Percentiles rank a stretch among this genome's conserved stretches.
phyloP scores from a whole-genome alignment of 2,888 invertebrate species.

The Sinohyriopsis cumingii region DNA sequence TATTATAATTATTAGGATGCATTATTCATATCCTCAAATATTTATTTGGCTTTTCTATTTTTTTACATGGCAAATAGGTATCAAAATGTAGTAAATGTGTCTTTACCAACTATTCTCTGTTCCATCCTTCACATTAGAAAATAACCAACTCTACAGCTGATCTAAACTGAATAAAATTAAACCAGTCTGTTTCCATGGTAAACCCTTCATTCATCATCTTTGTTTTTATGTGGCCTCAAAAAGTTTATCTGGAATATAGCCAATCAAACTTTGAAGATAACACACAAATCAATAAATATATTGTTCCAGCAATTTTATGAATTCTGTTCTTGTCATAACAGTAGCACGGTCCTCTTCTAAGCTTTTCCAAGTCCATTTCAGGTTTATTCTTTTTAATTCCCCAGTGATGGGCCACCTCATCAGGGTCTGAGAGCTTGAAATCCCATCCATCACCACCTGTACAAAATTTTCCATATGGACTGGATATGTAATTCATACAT shows the following conservation, averaged over 20 bases:
- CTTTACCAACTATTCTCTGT: too few species aligned
- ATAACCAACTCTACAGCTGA: too few species aligned
- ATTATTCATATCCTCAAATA: too few species aligned
- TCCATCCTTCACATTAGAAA: too few species aligned
- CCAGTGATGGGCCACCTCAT: slow-evolving; percentile 80
- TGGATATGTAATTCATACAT: too few species aligned
- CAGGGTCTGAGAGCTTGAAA: slow-evolving; percentile 97
- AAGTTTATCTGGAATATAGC: slow-evolving; percentile 96
- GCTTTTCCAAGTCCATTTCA: slow-evolving; percentile 97
- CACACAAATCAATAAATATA: slow-evolving; percentile 99
- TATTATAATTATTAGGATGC: too few species aligned
- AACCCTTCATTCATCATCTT: slow-evolving; percentile 60
- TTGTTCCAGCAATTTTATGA: slow-evolving; percentile 98
- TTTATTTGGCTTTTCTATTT: too few species aligned
- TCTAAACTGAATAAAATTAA: too few species aligned
- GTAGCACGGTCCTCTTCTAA: slow-evolving; percentile 95
- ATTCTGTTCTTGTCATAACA: slow-evolving; percentile 99
- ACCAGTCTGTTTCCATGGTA: too few species aligned
- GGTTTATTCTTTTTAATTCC: slow-evolving; percentile 72
- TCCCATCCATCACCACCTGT: slow-evolving; percentile 93
- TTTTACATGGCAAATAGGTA: too few species aligned
- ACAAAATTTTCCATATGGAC: too few species aligned
- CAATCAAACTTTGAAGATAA: slow-evolving; percentile 94
- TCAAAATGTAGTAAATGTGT: too few species aligned
- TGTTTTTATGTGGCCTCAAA: slow-evolving; percentile 79